Base-by-base conservation (phyloP, 1,140 invertebrate species). In the Drosophila triauraria region DNA sequence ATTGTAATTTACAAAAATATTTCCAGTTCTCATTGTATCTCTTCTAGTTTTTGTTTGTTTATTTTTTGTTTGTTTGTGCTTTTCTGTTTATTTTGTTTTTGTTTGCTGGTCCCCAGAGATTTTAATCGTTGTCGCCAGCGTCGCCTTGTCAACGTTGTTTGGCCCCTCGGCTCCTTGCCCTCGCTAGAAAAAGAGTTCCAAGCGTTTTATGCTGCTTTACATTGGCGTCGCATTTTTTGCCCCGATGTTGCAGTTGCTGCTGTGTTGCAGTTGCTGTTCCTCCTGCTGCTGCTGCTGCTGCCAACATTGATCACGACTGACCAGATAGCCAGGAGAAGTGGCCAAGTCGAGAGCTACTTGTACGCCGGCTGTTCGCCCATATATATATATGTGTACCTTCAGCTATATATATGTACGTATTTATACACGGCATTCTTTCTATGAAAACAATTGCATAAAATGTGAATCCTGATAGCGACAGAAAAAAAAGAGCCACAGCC, bases 381-480 rank as follows among this genome's bases (percentile, higher is more conserved):
- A 44, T 38, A 42, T 17, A 57, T 50, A 32, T 70, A n/a, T 60
- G 4, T 46, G 7, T 48, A 27, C 17, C 27, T 48, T 40, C 32
- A 10, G 32, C 9, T 35, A 35, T 57, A 59, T 44, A 42, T 23
- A 48, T 46, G 30, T 58, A 48, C 53, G 30, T 58, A 81, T 90
- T 88, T 85, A 81, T 81, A 90, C 71, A 79, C 70, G 70, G 56
- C 78, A 90, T 88, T 88, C 86, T 88, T 88, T 88, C 85, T 90
- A 88, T 90, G 78, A 85, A 88, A 88, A 88, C 85, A 88, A 90
- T 88, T 88, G 84, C 85, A 88, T 88, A 88, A 90, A 88, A 88
- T 88, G 84, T 78, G 84, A 88, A 88, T 88, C 78, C 84, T 84
- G 85, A 88, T 88, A 88, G 85, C 85, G 51, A 88, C 77, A 78